Conservation (phyloP, 2,888 invertebrate species). For the Euspilapteryx auroguttella region DNA sequence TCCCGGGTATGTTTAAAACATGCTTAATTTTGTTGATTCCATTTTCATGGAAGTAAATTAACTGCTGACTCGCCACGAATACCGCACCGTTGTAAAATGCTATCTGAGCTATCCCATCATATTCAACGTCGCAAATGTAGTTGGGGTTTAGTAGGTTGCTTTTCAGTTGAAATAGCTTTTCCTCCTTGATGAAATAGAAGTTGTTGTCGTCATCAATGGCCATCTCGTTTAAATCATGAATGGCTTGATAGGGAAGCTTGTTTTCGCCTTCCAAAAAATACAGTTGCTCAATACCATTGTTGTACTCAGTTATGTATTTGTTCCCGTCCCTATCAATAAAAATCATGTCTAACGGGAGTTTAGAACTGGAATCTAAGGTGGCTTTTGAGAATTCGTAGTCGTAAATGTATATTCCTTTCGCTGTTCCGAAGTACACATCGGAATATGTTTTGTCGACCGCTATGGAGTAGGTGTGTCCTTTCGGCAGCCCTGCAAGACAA, state of each 20-base stretch:
- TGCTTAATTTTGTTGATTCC: slow-evolving; percentile 22
- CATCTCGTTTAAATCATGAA: slow-evolving; percentile 30
- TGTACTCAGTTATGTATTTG: slow-evolving; percentile 30
- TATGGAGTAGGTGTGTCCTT: slow-evolving; percentile 31
- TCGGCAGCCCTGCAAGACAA: slow-evolving; percentile 33
- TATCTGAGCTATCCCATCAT: slow-evolving; percentile 34
- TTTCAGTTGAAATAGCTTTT: slow-evolving; percentile 27
- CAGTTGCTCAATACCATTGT: slow-evolving; percentile 30
- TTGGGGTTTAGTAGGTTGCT: slow-evolving; percentile 17
- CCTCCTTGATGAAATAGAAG: slow-evolving; percentile 32
- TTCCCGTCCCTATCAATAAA: slow-evolving; percentile 37
- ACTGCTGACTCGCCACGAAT: slow-evolving; percentile 27
- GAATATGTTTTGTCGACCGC: slow-evolving; percentile 28
- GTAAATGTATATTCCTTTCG: slow-evolving; percentile 29
- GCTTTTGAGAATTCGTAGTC: slow-evolving; percentile 25
- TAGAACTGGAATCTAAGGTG: slow-evolving; percentile 17
- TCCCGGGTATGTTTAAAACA: slow-evolving; percentile 23
- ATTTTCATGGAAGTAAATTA: slow-evolving; percentile 32
- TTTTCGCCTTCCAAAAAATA: slow-evolving; percentile 26
- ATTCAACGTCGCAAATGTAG: slow-evolving; percentile 23
- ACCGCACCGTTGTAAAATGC: slow-evolving; percentile 25
- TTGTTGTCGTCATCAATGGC: slow-evolving; percentile 35
- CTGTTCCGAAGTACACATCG: slow-evolving; percentile 37
- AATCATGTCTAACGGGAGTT: slow-evolving; percentile 27
- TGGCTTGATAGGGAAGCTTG: slow-evolving; percentile 23